These are phyloP conservation scores for Proteles cristata DNA, from an alignment of 2,113 vertebrate genomes.

Conservation along the genomic window DNA sequence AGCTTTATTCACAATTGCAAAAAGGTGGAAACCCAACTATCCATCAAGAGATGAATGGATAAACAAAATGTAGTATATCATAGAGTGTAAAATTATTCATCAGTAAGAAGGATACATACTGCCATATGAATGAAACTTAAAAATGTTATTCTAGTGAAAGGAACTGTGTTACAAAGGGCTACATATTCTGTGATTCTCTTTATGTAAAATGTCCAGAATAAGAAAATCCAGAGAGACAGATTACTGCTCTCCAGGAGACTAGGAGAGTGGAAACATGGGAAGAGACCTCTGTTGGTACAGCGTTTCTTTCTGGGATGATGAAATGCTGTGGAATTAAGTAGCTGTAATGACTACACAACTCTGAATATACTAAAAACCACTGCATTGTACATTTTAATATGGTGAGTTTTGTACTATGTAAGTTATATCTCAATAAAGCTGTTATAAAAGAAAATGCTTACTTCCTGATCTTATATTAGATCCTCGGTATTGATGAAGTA, in stretches of 20 bases:
- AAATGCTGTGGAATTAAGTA: slow-evolving; percentile 22
- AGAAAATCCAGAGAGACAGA: neutral
- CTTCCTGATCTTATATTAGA: neutral
- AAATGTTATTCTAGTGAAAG: neutral
- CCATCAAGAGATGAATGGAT: neutral
- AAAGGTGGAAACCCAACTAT: neutral
- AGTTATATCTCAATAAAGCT: slow-evolving; percentile 5
- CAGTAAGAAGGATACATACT: neutral
- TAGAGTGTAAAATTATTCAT: neutral
- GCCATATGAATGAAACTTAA: neutral
- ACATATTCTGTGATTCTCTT: neutral
- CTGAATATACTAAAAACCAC: neutral
- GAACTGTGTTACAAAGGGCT: neutral
- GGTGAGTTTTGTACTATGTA: neutral
- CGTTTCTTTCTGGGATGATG: neutral
- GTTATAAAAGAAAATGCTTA: slow-evolving; percentile 33
- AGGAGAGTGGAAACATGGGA: neutral
- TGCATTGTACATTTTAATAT: neutral
- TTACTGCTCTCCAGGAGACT: neutral
- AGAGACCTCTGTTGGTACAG: neutral
- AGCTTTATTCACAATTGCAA: neutral
- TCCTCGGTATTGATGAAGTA: neutral
- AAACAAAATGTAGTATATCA: slow-evolving; percentile 5
- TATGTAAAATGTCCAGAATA: neutral
- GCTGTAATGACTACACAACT: neutral